Percentiles rank a stretch among this genome's conserved stretches.
Conservation (phyloP, 2,888 invertebrate genomes). For the Philaethria dido region DNA sequence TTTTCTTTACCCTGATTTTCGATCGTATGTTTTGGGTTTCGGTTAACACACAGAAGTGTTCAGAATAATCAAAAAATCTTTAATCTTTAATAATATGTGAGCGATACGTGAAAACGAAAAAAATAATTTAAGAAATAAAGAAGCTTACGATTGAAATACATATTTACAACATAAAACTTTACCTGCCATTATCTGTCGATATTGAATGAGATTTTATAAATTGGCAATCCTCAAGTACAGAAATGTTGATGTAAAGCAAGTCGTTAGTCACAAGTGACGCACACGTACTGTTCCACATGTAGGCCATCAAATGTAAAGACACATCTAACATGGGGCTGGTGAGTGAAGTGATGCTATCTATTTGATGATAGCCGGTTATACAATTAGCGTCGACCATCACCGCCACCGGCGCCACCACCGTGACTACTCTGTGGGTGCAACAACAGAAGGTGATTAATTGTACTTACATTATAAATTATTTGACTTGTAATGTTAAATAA, state of each 20-base stretch:
- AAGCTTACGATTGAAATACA: no score
- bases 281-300: constrained; percentile 15
- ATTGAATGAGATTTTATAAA: constrained; percentile 1
- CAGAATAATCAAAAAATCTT: no score
- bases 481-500: no score
- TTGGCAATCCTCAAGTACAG: constrained; percentile 8
- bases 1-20: no score
- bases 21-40: no score
- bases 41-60: no score
- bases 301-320: constrained; percentile 21
- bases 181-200: not conserved
- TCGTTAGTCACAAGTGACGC: not conserved
- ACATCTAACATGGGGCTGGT: not conserved
- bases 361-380: not conserved
- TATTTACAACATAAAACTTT: not conserved
- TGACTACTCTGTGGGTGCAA: constrained; percentile 13
- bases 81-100: no score
- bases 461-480: no score
- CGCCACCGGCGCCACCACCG: constrained; percentile 30
- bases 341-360: constrained; percentile 1
- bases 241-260: not conserved
- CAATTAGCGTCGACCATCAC: not conserved
- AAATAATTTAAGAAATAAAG: no score
- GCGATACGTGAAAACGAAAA: no score
- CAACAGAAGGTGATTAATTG: no score